A percentile compares a stretch with the other conserved stretches of the same genome.
Evolutionary conservation across 2,113 vertebrate species (phyloP).

Genomic region (Daboia siamensis): DNA sequence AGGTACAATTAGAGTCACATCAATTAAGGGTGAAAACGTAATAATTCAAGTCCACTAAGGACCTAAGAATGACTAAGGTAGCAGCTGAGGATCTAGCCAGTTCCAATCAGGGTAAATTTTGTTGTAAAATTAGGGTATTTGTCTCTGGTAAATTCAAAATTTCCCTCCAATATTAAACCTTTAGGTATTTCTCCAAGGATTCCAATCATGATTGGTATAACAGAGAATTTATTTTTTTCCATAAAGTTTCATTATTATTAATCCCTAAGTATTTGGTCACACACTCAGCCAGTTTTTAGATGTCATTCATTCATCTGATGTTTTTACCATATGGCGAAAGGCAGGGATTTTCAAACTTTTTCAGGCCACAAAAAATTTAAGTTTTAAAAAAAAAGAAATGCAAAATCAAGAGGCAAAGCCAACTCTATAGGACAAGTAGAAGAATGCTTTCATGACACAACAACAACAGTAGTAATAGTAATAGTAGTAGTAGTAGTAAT

Average conservation of each 20-base stretch:
- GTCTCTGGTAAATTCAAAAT: background rate
- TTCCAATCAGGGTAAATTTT: background rate
- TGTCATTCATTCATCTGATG: background rate
- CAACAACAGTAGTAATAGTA: no score
- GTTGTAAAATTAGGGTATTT: no score
- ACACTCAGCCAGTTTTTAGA: background rate
- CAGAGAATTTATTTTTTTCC: background rate
- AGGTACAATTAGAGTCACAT: background rate
- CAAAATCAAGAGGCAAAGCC: background rate
- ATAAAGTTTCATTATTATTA: background rate
- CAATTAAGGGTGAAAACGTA: background rate
- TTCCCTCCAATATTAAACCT: background rate
- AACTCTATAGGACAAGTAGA: background rate
- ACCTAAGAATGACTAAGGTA: background rate
- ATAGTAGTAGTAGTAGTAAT: no score
- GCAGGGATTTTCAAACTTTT: background rate
- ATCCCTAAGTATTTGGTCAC: background rate
- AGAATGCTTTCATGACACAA: background rate
- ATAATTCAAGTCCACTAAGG: background rate
- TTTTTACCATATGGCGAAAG: background rate
- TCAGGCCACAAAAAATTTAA: background rate
- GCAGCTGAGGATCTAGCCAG: background rate
- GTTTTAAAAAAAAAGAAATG: background rate
- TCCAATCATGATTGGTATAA: background rate
- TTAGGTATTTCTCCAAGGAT: background rate